phyloP scores from a whole-genome alignment of 2,888 invertebrate genomes.

The Dinocampus coccinellae region DNA sequence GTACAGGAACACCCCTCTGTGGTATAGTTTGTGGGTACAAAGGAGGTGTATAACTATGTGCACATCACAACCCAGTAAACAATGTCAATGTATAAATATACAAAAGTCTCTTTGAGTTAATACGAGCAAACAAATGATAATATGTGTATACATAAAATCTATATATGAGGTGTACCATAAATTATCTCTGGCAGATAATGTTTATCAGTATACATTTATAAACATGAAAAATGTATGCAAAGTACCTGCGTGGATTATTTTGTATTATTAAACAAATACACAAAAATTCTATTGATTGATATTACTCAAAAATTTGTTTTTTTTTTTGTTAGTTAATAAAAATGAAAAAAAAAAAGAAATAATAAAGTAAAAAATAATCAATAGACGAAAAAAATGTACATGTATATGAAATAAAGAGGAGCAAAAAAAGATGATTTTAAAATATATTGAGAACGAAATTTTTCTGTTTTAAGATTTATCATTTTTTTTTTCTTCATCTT shows the following conservation, averaged over 20 bases:
- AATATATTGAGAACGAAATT: not conserved
- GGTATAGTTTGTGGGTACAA: not conserved
- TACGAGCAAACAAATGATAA: slow-evolving; percentile 51
- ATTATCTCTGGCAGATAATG: slow-evolving; percentile 58
- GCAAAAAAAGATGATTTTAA: not conserved
- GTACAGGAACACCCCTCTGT: slow-evolving; percentile 32
- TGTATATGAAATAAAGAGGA: too few species aligned
- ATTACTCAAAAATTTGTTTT: slow-evolving; percentile 19
- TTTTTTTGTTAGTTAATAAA: not conserved
- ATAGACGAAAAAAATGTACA: too few species aligned
- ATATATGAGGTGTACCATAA: slow-evolving; percentile 28
- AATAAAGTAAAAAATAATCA: too few species aligned
- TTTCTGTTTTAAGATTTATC: not conserved
- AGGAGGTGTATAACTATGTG: slow-evolving; percentile 28
- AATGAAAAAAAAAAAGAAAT: not conserved
- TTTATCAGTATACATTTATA: slow-evolving; percentile 53
- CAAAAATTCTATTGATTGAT: slow-evolving; percentile 48
- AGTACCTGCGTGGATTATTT: too few species aligned
- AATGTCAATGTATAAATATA: slow-evolving; percentile 50
- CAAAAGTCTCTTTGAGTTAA: slow-evolving; percentile 51
- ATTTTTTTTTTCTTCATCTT: not conserved
- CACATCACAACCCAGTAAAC: slow-evolving; percentile 44
- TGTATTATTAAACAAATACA: too few species aligned
- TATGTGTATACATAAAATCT: slow-evolving; percentile 6
- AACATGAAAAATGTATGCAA: slow-evolving; percentile 31